phyloP scores from a whole-genome alignment of 1,140 invertebrate genomes.

The Drosophila mayri region DNA sequence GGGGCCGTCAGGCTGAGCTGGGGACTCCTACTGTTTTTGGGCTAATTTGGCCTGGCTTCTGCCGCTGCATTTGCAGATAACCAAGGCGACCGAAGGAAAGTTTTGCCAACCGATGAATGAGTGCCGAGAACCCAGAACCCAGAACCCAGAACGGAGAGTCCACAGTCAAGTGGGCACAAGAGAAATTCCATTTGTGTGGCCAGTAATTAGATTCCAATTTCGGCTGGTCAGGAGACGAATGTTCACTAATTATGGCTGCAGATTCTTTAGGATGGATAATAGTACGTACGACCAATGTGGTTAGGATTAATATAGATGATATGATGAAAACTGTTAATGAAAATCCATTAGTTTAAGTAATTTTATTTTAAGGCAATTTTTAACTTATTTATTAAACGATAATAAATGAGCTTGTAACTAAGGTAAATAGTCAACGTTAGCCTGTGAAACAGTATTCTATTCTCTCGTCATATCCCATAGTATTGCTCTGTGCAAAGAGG shows the following conservation, averaged over 20 bases:
- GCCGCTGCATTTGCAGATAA: constrained; percentile 57
- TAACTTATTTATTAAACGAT: not conserved
- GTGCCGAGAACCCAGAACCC: constrained; percentile 5
- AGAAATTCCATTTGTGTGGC: constrained; percentile 59
- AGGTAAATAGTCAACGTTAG: not conserved
- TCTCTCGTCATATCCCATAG: not conserved
- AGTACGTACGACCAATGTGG: not conserved
- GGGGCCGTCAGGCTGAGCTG: not conserved
- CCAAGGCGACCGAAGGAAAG: constrained; percentile 65
- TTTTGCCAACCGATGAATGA: constrained; percentile 26
- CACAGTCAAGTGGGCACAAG: constrained; percentile 5
- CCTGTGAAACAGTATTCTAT: not conserved
- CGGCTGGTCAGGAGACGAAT: constrained; percentile 2
- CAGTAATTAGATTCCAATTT: constrained; percentile 76
- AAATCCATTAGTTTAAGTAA: not conserved
- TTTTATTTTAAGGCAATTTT: not conserved
- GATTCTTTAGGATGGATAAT: not conserved
- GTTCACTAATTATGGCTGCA: constrained; percentile 24
- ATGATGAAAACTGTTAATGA: not conserved
- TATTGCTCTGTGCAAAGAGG: constrained; percentile 3
- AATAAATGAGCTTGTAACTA: not conserved
- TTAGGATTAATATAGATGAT: not conserved
- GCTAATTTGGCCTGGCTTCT: constrained; percentile 69
- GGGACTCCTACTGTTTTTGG: constrained; percentile 40
- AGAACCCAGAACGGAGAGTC: not conserved